Evolutionary conservation across 2,888 invertebrate genomes (phyloP).

Genomic region (Orchestes rusci): DNA sequence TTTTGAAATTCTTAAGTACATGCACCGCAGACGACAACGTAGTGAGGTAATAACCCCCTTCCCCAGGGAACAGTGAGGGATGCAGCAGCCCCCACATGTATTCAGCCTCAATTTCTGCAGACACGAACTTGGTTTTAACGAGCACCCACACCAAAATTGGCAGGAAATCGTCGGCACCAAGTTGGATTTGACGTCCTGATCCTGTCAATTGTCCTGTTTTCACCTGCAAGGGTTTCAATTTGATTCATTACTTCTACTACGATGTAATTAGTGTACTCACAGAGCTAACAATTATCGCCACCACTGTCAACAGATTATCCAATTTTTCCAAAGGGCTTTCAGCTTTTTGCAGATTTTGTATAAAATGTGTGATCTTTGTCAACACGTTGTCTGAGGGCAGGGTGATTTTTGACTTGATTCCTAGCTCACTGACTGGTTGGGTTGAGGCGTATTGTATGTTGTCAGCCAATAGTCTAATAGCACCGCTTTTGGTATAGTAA

Average conservation of each 20-base stretch:
- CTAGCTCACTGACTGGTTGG: conserved; percentile 60
- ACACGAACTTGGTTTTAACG: conserved; percentile 81
- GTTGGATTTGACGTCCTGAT: conserved; percentile 46
- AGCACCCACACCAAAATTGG: conserved; percentile 89
- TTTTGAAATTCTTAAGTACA: conserved; percentile 63
- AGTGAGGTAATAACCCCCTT: conserved; percentile 92
- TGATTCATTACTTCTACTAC: neutral
- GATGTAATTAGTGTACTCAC: too few relatives aligned
- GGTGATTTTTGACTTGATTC: conserved; percentile 66
- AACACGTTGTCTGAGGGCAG: conserved; percentile 70
- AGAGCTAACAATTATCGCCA: conserved; percentile 80
- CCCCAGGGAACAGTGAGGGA: conserved; percentile 82
- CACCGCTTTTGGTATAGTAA: conserved; percentile 71
- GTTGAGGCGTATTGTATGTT: conserved; percentile 64
- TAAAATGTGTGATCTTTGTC: conserved; percentile 68
- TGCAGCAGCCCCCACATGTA: conserved; percentile 93
- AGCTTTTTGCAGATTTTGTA: conserved; percentile 79
- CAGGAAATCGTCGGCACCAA: conserved; percentile 84
- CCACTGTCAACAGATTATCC: conserved; percentile 82
- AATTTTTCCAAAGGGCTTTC: conserved; percentile 91
- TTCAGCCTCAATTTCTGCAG: conserved; percentile 92
- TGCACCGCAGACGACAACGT: conserved; percentile 90
- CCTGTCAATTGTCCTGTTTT: conserved; percentile 53
- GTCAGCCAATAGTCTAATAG: conserved; percentile 65
- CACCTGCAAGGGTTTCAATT: conserved; percentile 46